Evolutionary conservation across 2,113 vertebrate species (phyloP).

Genomic region (Chloropsis cyanopogon): DNA sequence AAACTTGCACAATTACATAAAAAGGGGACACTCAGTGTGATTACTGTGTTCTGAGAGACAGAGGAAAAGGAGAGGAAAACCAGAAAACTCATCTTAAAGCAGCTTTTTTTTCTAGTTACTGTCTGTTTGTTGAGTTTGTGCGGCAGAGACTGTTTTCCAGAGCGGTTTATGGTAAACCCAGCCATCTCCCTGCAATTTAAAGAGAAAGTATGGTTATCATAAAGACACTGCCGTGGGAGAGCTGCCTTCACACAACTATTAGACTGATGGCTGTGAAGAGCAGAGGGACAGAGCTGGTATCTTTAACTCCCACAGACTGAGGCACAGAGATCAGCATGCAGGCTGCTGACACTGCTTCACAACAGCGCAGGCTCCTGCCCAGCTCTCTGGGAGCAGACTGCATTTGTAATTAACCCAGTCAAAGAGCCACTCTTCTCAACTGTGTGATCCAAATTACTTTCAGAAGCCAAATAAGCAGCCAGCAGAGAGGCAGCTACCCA

Average conservation of each 20-base stretch:
- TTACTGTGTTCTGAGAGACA: constrained; percentile 60
- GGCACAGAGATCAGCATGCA: not conserved
- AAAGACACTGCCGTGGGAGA: not conserved
- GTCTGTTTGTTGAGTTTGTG: constrained; percentile 69
- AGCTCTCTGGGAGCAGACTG: not conserved
- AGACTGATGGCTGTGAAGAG: not conserved
- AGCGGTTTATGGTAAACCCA: constrained; percentile 94
- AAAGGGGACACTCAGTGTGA: constrained; percentile 64
- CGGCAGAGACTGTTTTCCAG: constrained; percentile 80
- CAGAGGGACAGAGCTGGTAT: not conserved
- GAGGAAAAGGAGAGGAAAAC: constrained; percentile 40
- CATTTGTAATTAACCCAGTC: not conserved
- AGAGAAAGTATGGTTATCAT: constrained; percentile 4
- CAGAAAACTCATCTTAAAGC: constrained; percentile 54
- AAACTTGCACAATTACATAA: constrained; percentile 66
- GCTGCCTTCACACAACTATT: not conserved
- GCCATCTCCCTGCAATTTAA: constrained; percentile 85
- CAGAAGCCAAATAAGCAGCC: not conserved
- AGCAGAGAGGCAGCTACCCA: not conserved
- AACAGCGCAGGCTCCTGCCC: accelerated
- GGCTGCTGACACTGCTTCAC: not conserved
- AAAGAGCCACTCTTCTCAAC: not conserved
- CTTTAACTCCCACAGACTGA: not conserved
- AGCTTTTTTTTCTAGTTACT: constrained; percentile 26
- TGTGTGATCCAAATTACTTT: not conserved